Evolutionary conservation across 2,113 vertebrate genomes (phyloP).

Genomic region (Carettochelys insculpta): DNA sequence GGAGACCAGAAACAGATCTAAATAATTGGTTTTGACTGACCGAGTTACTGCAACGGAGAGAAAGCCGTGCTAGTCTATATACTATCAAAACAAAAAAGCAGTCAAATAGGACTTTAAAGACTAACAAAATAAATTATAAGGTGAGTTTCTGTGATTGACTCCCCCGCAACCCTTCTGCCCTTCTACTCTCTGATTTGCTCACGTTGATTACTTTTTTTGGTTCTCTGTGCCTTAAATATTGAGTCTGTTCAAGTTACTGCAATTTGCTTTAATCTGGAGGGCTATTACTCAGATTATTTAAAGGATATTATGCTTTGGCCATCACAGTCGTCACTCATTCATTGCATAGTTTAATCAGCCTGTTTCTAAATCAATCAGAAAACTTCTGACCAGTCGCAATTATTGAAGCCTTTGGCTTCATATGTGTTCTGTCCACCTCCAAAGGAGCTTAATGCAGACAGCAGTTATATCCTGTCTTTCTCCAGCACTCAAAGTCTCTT

Average conservation of each 20-base stretch:
- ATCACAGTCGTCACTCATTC: not conserved
- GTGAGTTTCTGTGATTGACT: too few species aligned
- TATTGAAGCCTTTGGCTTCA: not conserved
- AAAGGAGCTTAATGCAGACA: not conserved
- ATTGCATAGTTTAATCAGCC: not conserved
- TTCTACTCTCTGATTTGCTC: too few species aligned
- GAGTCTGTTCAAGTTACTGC: not conserved
- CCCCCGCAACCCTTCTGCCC: too few species aligned
- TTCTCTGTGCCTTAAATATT: too few species aligned
- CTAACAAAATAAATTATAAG: too few species aligned
- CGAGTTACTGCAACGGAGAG: not conserved
- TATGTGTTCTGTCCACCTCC: not conserved
- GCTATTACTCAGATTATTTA: not conserved
- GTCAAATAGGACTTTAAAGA: too few species aligned
- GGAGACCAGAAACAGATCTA: not conserved
- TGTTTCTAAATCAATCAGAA: constrained; percentile 3
- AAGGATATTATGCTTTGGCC: not conserved
- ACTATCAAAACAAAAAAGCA: too few species aligned
- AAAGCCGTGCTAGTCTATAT: too few species aligned
- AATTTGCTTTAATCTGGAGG: not conserved
- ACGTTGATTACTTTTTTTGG: too few species aligned
- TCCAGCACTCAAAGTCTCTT: not conserved
- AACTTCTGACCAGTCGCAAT: not conserved
- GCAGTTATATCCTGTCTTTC: not conserved
- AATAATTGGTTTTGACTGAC: not conserved